Evolutionary conservation across 2,797 vertebrate species (phyloP), one percentile per base, ranked within the genome.

Genomic region (Chaunax sp.): DNA sequence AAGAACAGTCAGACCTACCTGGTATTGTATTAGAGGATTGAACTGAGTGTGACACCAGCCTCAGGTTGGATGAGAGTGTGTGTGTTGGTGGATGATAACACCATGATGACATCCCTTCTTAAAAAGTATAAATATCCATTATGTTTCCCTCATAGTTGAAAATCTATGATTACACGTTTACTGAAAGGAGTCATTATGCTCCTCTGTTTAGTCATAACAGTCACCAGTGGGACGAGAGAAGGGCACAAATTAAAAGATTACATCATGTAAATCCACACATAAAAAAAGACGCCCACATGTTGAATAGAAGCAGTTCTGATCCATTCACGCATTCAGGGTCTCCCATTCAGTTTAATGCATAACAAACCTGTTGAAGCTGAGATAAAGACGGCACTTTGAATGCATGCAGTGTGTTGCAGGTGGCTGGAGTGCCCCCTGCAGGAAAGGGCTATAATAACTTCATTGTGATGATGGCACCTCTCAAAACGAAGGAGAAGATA

Each of bases 121-220:
- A 63, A 54, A 35, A 14, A 50, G 11, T 60, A 57, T 79, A 78
- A 87, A 82, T 78, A 86, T 63, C 65, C 56, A 85, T 88, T 78
- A 64, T 82, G 64, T 30, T 67, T 53, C 25, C 37, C 60, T 77
- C 25, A 16, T n/a, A 64, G 69, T 46, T 66, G 15, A 72, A 77
- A 69, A 75, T 72, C 59, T 55, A 70, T 80, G 63, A 82, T 81
- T 75, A 73, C 60, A 81, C 70, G 77, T 86, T 81, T 65, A 51
- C 66, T 62, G 45, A 57, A 73, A 73, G 16, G 43, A 38, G 60
- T 38, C 61, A 69, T 86, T 81, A 69, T 75, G 57, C 46, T 52
- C 45, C 49, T 58, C 28, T n/a, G 45, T 58, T 37, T 22, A 69
- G 70, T 63, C 82, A 84, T 46, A 76, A 74, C 72, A 82, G 40